Base-by-base conservation (phyloP, 2,888 invertebrate species). In the Tenthredo livida region DNA sequence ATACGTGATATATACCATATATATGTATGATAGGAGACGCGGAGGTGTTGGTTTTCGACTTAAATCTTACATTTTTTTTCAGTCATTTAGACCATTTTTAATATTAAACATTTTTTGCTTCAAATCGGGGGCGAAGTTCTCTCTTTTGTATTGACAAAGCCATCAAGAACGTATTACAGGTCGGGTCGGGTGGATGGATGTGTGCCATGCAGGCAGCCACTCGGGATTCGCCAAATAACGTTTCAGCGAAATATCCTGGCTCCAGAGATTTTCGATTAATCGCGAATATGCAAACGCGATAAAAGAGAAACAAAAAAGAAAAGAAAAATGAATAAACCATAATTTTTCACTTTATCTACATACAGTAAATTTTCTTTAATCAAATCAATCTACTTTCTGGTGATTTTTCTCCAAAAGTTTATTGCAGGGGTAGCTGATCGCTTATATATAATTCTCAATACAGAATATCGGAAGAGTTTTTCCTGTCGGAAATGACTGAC, bases 121-220 rank as follows among this genome's bases (percentile, higher is more conserved):
- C 9, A n/a, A 21, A n/a, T 21, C 5, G 80, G 77, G 9, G 12
- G 29, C 33, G 17, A 17, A 25, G 12, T n/a, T 25, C n/a, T 37
- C 40, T 25, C 77, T 50, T 78, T 78, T 84, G 72, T 85, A 85
- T 85, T 82, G 85, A 82, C 54, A 85, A 85, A 85, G 72, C 85
- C 85, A 85, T 85, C 82, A 82, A 40, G 80, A 85, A 85, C 80
- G 85, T 70, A 82, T 85, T 85, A 85, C 47, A 80, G 61, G 61
- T 33, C 40, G 61, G 29, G 21, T 33, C 77, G 33, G 40, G 40
- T 21, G 37, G 72, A 29, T 58, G 72, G 50, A 40, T 70, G 82
- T n/a, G 12, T 5, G 43, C 17, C 10, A 4, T 37, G 40, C 80
- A 54, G 54, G 29, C 29, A 77, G 17, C 77, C 50, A 77, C 77